Conservation (phyloP, 92 coral and sea anemone genomes). For the Parazoanthus atlanticus region DNA sequence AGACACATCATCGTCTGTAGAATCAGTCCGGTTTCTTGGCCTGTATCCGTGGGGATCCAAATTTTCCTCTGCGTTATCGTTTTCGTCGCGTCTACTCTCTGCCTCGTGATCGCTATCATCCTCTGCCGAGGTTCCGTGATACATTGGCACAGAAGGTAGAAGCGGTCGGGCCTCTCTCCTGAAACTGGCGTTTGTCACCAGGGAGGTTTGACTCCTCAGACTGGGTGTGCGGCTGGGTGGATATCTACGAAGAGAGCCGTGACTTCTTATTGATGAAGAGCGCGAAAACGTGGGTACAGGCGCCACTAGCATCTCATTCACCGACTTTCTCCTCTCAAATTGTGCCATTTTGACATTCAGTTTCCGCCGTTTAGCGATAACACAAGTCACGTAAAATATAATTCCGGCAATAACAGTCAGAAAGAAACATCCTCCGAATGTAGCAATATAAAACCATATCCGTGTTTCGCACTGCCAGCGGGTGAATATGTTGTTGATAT, state of each 20-base stretch:
- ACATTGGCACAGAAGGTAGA: slow-evolving; percentile 35
- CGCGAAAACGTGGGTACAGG: slow-evolving; percentile 25
- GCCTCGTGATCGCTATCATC: background rate
- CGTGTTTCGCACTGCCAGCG: slow-evolving; percentile 85
- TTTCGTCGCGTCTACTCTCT: slow-evolving; percentile 16
- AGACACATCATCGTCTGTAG: slow-evolving; percentile 8
- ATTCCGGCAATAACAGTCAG: slow-evolving; percentile 43
- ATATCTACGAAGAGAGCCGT: slow-evolving; percentile 53
- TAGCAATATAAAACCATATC: slow-evolving; percentile 81
- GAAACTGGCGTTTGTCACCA: slow-evolving; percentile 29
- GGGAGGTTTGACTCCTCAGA: slow-evolving; percentile 61
- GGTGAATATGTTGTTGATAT: slow-evolving; percentile 52
- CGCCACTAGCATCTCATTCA: slow-evolving; percentile 34
- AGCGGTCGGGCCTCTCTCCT: slow-evolving; percentile 30
- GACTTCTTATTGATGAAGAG: slow-evolving; percentile 35
- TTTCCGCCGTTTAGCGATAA: slow-evolving; percentile 7
- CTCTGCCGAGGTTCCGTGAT: background rate
- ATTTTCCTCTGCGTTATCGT: background rate
- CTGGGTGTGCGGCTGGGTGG: slow-evolving; percentile 76
- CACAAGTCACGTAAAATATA: slow-evolving; percentile 48
- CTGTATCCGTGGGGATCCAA: background rate
- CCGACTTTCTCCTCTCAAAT: slow-evolving; percentile 12
- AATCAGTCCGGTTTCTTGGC: background rate
- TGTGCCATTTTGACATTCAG: slow-evolving; percentile 11
- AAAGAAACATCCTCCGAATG: slow-evolving; percentile 71